Evolutionary conservation across 2,113 vertebrate species (phyloP), one percentile per base, ranked within the genome.

Genomic region (Orycteropus afer): DNA sequence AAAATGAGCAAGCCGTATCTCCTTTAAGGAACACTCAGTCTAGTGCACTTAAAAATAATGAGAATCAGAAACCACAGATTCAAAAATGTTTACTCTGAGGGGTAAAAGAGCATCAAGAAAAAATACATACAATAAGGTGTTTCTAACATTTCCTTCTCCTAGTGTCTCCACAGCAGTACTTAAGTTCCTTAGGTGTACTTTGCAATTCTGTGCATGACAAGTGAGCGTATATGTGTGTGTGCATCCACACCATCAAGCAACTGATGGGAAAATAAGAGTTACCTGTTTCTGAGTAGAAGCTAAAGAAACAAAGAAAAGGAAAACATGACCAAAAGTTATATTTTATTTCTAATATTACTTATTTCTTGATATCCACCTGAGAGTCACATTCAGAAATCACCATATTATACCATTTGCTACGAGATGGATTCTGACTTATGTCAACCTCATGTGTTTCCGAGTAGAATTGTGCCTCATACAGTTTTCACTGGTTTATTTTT

Each of bases 61-160:
- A 83, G 34, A 86, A 76, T 78, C 7, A 73, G 85, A 89, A 93
- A 45, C 51, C 14, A 96, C 14, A 76, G 42, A 53, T 22, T 93
- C 20, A 67, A 79, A 84, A 78, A 42, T 63, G 42, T 89, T 29
- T 20, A 47, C 18, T 42, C 0, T 32, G 42, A 78, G 92, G 18
- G 20, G 8, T 73, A 3, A 53, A 51, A 67, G 13, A 32, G 34
- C 90, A 79, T 40, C 4, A 85, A 51, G 22, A 11, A 78, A 82
- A 3, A n/a, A n/a, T n/a, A n/a, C n/a, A n/a, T n/a, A n/a, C n/a
- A n/a, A n/a, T n/a, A n/a, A 57, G 12, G 5, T 34, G 4, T 14
- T 45, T 55, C 18, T 57, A 63, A 23, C 1, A 9, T 65, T 61
- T 47, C 14, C 14, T 4, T 29, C 27, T 77, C 42, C 65, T 78